Base-by-base conservation (phyloP, 2,113 vertebrate genomes). In the Gasterosteus nipponicus region DNA sequence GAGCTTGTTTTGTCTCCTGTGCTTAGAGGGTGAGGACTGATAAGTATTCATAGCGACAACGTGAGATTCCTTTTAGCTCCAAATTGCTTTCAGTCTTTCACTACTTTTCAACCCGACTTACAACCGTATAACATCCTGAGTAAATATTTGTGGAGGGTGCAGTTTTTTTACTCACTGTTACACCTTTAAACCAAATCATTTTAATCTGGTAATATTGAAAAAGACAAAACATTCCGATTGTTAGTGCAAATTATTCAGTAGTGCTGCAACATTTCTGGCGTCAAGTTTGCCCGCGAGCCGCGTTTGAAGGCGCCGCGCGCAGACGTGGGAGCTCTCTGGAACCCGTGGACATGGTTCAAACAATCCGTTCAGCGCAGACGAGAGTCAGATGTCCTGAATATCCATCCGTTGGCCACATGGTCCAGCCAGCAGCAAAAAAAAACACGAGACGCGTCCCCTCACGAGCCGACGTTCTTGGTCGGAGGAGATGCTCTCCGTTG, bases 161-260 rank as follows among this genome's bases (percentile, higher is more conserved):
- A 44, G 22, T 5, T 39, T 12, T 38, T 38, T 1, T 12, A 73
- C 29, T 22, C 14, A 29, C 54, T 51, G 1, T 5, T 53, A 41
- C 5, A 7, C 4, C 64, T 63, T 2, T 0, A 7, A 64, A 10
- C 29, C 66, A 64, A 10, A 38, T 73, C 1, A 0, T 51, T 85
- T 83, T 77, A 66, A 76, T 70, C 2, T 10, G 26, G 75, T 9
- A 51, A 3, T 19, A 3, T 7, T 53, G 29, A 38, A 1, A 76
- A 54, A 29, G 0, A 12, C 0, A 33, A 16, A 58, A 38, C 2
- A n/a, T 7, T 63, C n/a, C 9, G 1, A 0, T 12, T 19, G 54
- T 51, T 33, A 84, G 82, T 79, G 78, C 77, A 80, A 77, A 39
- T 57, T 38, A 8, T 47, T 83, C 75, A 87, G 75, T 89, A 86